Conservation (phyloP, 2,797 vertebrate genomes). For the Tarsius wallacei region DNA sequence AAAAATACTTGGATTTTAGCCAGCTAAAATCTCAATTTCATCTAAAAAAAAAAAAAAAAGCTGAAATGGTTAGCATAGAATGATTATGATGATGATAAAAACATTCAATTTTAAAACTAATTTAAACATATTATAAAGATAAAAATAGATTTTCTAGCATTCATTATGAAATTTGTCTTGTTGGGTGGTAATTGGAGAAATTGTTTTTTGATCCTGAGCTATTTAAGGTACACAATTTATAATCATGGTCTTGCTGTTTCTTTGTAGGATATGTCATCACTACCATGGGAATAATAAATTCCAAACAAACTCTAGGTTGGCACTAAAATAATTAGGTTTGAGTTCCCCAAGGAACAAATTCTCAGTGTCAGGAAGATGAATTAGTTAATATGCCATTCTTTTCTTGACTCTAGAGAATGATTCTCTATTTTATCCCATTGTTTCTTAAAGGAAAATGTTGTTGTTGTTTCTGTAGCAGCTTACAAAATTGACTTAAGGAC, state of each 20-base stretch:
- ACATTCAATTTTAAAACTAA: constrained; percentile 66
- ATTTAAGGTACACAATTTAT: not conserved
- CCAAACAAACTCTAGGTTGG: not conserved
- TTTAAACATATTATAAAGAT: constrained; percentile 64
- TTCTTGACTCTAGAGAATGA: not conserved
- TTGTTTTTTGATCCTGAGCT: not conserved
- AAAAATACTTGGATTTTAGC: constrained; percentile 41
- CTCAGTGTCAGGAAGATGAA: not conserved
- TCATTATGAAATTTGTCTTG: constrained; percentile 59
- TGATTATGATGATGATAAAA: constrained; percentile 64
- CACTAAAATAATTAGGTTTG: constrained; percentile 13
- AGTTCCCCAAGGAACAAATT: not conserved
- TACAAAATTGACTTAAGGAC: constrained; percentile 1
- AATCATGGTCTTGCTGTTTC: not conserved
- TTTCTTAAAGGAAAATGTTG: not conserved
- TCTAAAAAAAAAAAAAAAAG: constrained; percentile 36
- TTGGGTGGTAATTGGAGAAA: constrained; percentile 64
- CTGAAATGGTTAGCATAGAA: constrained; percentile 63
- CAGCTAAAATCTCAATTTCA: constrained; percentile 66
- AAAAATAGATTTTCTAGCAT: constrained; percentile 59
- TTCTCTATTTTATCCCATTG: not conserved
- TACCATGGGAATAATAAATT: not conserved
- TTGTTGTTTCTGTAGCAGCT: not conserved
- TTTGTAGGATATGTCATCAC: not conserved
- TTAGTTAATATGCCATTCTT: not conserved